phyloP scores from a whole-genome alignment of 1,140 invertebrate genomes.

The Ips typographus region DNA sequence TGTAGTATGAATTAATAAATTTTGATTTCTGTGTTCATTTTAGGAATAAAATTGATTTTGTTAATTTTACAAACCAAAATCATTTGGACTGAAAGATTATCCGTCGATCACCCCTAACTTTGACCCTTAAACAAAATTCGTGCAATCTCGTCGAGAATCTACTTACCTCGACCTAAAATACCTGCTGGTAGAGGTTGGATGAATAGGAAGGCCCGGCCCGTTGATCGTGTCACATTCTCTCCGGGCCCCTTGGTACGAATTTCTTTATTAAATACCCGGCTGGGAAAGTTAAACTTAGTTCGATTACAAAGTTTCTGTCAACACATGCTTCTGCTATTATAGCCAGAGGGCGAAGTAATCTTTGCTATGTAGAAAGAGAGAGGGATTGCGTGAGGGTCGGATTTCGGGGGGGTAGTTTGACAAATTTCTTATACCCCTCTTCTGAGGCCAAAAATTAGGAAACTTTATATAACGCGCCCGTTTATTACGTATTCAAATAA shows the following conservation, averaged over 20 bases:
- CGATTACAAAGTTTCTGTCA: slow-evolving; percentile 32
- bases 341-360: slow-evolving; percentile 19
- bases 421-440: slow-evolving; percentile 5
- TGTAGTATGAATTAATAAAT: no score
- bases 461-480: slow-evolving; percentile 8
- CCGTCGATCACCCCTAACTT: no score
- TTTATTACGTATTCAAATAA: slow-evolving; percentile 1
- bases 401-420: slow-evolving; percentile 6
- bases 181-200: neutral
- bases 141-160: slow-evolving; percentile 25
- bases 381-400: neutral
- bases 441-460: slow-evolving; percentile 11
- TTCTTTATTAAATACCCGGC: slow-evolving; percentile 32
- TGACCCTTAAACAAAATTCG: slow-evolving; percentile 1
- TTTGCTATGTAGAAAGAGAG: slow-evolving; percentile 1
- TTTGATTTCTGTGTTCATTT: no score
- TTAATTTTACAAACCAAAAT: no score
- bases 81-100: no score
- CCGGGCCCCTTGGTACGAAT: slow-evolving; percentile 8
- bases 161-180: slow-evolving; percentile 24
- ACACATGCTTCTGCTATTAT: slow-evolving; percentile 30
- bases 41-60: no score
- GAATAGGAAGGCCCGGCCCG: neutral
- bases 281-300: slow-evolving; percentile 21
- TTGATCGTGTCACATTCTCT: slow-evolving; percentile 12